Conservation (phyloP, 1,140 invertebrate genomes). For the Drosophila simulans region DNA sequence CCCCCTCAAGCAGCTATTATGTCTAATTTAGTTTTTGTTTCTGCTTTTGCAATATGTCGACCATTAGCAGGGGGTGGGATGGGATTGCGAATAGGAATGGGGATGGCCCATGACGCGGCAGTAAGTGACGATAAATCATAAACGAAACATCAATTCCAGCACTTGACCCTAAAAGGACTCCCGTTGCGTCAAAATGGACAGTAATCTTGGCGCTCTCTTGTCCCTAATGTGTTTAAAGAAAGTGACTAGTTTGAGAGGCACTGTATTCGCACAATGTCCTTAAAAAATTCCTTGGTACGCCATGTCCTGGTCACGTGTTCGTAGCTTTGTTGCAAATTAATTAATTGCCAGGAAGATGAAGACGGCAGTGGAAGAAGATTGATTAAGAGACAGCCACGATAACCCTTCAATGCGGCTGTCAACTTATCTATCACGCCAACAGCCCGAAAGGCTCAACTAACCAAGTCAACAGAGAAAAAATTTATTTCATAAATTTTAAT, state of each 20-base stretch:
- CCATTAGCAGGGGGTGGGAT: slow-evolving; percentile 44
- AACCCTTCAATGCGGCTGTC: slow-evolving; percentile 61
- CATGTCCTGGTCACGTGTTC: slow-evolving; percentile 57
- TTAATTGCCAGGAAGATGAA: slow-evolving; percentile 68
- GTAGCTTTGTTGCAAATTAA: slow-evolving; percentile 63
- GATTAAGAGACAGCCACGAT: slow-evolving; percentile 58
- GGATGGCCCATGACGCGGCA: slow-evolving; percentile 63
- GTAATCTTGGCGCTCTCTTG: slow-evolving; percentile 7
- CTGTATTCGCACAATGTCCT: neutral
- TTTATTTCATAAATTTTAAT: neutral
- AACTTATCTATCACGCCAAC: slow-evolving; percentile 81
- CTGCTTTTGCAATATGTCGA: slow-evolving; percentile 77
- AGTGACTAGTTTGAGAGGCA: neutral
- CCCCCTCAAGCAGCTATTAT: slow-evolving; percentile 32
- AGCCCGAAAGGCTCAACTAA: slow-evolving; percentile 29
- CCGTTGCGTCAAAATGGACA: slow-evolving; percentile 28
- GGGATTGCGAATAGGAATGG: neutral
- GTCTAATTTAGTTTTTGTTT: slow-evolving; percentile 80
- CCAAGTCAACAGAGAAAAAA: neutral
- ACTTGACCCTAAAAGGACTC: slow-evolving; percentile 74
- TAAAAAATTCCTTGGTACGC: slow-evolving; percentile 3
- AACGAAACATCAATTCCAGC: slow-evolving; percentile 84
- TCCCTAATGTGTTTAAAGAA: slow-evolving; percentile 39
- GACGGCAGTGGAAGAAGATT: slow-evolving; percentile 42
- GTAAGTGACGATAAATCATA: slow-evolving; percentile 83